Evolutionary conservation across 2,113 vertebrate species (phyloP), one percentile per base, ranked within the genome.

Genomic region (Podarcis raffonei): DNA sequence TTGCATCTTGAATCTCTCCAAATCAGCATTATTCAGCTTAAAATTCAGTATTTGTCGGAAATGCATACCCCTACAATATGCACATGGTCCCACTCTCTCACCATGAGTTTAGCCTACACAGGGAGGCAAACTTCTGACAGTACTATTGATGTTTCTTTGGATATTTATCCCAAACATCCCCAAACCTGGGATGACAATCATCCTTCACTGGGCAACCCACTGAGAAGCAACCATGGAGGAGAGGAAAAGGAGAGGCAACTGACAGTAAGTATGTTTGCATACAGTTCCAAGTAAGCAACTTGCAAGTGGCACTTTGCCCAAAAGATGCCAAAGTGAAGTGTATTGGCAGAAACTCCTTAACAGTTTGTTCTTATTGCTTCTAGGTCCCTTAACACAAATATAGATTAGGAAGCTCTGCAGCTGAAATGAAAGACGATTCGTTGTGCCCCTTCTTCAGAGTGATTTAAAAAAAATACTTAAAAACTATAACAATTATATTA

Each of bases 321-420:
- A 80, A 77, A 85, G 30, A 75, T 81, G 0, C 3, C 48, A 80
- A 59, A 65, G 20, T 81, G 66, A 37, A 42, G 9, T 75, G 66
- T 81, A n/a, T 62, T 48, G 92, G 3, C 20, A 90, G 84, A 8
- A 48, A 83, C 11, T 76, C 13, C n/a, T 32, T 93, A 83, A 42
- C 5, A 59, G 66, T 35, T 84, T 88, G 3, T 77, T 90, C 68
- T 72, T 87, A 18, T 85, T 82, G 20, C 25, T 90, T n/a, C 4
- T 85, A n/a, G 76, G 35, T 87, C 81, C 69, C 39, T 87, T 87
- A 81, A 74, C 37, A 65, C 76, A 37, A 48, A 53, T 25, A 18
- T 22, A 68, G 20, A 78, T 6, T 53, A 80, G 7, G 23, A 27
- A 15, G 81, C 53, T 13, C n/a, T 4, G 30, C 23, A 87, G 80